Base-by-base conservation (phyloP, 2,888 invertebrate genomes). In the Spatulosminthurus flaviceps region DNA sequence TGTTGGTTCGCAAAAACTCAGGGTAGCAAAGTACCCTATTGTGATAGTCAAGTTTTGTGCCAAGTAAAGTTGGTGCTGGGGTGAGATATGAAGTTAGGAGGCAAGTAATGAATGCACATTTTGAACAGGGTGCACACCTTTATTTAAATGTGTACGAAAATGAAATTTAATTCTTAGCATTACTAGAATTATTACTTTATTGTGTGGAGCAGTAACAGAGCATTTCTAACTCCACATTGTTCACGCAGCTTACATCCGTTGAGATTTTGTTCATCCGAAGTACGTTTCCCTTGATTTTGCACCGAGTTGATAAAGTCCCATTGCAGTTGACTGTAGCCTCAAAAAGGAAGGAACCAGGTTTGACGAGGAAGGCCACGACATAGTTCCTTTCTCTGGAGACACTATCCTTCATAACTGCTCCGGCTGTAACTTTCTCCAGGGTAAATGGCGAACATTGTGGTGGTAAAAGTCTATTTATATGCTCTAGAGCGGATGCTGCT, bases 221-320 rank as follows among this genome's bases (percentile, higher is more conserved):
- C 21, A 67, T 78, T 79, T 83, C 82, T 13, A 83, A 66, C 5
- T 77, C 21, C 9, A 72, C 78, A 61, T 77, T 78, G 5, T 61
- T 43, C 16, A 84, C 75, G 66, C 84, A 84, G 22, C 77, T 79
- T 1, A 82, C 82, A 41, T 81, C 82, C 0, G 78, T 81, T 21
- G 66, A 72, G 21, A 84, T 84, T 79, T 83, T 83, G 69, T 84
- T 83, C 84, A 84, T 84, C 28, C 84, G 70, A 7, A 84, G 72
- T 42, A 84, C 29, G 24, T 83, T 83, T 21, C 77, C 79, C 1
- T 67, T 51, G 7, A 82, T 66, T 61, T 51, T 42, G 72, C 79
- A 82, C n/a, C n/a, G n/a, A 16, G 71, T 67, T 16, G 26, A 41
- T 13, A 28, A 70, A 16, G 41, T 24, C n/a, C n/a, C n/a, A 21